These are phyloP conservation scores for Bubalus kerabau DNA, from an alignment of 2,113 vertebrate species.

Conservation along the genomic window DNA sequence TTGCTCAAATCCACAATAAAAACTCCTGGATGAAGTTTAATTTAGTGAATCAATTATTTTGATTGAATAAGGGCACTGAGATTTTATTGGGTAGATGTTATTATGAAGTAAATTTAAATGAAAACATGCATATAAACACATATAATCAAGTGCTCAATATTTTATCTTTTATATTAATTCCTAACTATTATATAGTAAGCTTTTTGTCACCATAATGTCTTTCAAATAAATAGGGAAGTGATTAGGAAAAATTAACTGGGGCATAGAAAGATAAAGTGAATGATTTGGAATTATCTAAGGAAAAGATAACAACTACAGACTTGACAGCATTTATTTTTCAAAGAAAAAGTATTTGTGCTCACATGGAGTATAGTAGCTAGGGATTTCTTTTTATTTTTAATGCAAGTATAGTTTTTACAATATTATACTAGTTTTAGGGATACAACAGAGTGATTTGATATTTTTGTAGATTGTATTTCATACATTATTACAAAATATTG, in stretches of 20 bases:
- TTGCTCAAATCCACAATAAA: background rate
- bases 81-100: background rate
- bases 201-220: background rate
- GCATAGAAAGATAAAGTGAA: background rate
- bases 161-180: conserved; percentile 6
- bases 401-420: background rate
- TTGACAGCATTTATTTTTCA: background rate
- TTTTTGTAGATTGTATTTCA: background rate
- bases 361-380: background rate
- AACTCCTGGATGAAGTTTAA: background rate
- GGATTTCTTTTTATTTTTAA: background rate
- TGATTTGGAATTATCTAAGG: background rate
- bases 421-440: background rate
- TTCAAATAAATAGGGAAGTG: background rate
- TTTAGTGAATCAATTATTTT: conserved; percentile 29
- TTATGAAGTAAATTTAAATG: conserved; percentile 1
- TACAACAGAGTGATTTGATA: background rate
- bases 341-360: background rate
- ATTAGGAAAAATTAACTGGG: background rate
- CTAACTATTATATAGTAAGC: background rate
- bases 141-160: background rate
- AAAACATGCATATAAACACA: background rate
- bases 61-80: conserved; percentile 6
- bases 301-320: background rate
- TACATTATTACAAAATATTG: background rate